Evolutionary conservation across 2,113 vertebrate genomes (phyloP), one percentile per base, ranked within the genome.

Genomic region (Steatornis caripensis): DNA sequence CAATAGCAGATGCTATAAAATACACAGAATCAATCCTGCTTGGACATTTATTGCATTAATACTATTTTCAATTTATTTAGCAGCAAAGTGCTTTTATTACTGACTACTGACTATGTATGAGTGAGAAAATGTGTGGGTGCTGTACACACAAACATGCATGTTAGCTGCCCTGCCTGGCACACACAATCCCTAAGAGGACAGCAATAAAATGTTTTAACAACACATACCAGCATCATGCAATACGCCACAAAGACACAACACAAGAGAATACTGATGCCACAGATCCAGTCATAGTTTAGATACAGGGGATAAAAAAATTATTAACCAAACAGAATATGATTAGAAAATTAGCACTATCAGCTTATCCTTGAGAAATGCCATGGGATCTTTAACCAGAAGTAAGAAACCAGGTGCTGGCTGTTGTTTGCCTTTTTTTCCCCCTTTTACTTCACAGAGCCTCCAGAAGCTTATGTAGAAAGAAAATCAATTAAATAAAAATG

Each of bases 401-500:
- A 95, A 93, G 74, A 94, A 89, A 84, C 3, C 39, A 87, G 91
- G 34, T 76, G 36, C 51, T 94, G 46, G 51, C 55, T 78, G 32
- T 30, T 94, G 49, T 43, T 80, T 81, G 51, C 53, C 41, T 74
- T 81, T 92, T 88, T 45, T 15, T 1, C 1, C 20, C n/a, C 27
- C 8, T 93, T 66, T 82, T 82, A 46, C 58, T 75, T 95, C 58
- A 89, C 58, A 92, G 49, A 89, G 37, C 18, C 45, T 92, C 61
- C 41, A 91, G 54, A 97, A 96, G 72, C 57, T 87, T 92, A 84
- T 46, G 80, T 89, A 93, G 96, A 97, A 96, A 97, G 96, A 97
- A 98, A 97, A 97, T 97, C 96, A 98, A 98, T 98, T 98, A 96
- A 97, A 98, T 97, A 97, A 97, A 97, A 97, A 98, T 89, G 94